Percentiles rank a stretch among this genome's conserved stretches.
phyloP scores from a whole-genome alignment of 2,888 invertebrate species.

The Lithodes maja region DNA sequence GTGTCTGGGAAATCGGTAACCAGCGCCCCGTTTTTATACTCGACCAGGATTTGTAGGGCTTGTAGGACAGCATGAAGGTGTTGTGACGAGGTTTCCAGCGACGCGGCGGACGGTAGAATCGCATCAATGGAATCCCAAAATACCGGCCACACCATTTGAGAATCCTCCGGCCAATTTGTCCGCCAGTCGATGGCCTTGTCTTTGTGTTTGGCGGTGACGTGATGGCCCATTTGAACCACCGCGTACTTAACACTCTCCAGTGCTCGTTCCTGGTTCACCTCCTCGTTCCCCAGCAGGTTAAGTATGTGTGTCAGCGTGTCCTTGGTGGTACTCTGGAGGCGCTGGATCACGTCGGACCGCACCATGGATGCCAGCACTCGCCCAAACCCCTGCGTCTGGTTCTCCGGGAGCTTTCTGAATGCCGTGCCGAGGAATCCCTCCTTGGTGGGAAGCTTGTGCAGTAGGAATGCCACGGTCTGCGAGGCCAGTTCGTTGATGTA shows the following conservation, averaged over 20 bases:
- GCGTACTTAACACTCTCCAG: conserved; percentile 45
- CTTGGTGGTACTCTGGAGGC: conserved; percentile 59
- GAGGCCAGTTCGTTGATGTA: conserved; percentile 69
- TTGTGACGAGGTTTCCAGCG: not conserved
- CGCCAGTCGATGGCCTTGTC: conserved; percentile 37
- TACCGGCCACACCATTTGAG: conserved; percentile 48
- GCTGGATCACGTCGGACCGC: conserved; percentile 59
- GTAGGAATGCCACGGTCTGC: conserved; percentile 55
- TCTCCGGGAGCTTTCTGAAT: conserved; percentile 39
- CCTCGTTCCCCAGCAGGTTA: conserved; percentile 33
- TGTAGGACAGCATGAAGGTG: conserved; percentile 51
- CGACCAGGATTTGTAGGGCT: conserved; percentile 42
- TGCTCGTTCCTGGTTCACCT: conserved; percentile 31
- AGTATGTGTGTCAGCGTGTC: conserved; percentile 38
- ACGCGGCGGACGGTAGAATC: not conserved
- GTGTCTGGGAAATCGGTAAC: conserved; percentile 30
- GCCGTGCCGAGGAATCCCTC: conserved; percentile 42
- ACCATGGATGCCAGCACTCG: conserved; percentile 54
- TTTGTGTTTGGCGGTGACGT: conserved; percentile 41
- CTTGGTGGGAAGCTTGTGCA: conserved; percentile 52
- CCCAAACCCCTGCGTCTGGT: conserved; percentile 58
- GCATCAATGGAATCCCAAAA: conserved; percentile 26
- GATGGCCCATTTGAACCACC: conserved; percentile 16
- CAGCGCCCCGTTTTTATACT: conserved; percentile 46
- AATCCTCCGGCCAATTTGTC: conserved; percentile 52